A percentile compares a stretch with the other conserved stretches of the same genome.
These are phyloP conservation scores for Idaea biselata DNA, from an alignment of 2,888 invertebrate genomes.

Conservation along the genomic window DNA sequence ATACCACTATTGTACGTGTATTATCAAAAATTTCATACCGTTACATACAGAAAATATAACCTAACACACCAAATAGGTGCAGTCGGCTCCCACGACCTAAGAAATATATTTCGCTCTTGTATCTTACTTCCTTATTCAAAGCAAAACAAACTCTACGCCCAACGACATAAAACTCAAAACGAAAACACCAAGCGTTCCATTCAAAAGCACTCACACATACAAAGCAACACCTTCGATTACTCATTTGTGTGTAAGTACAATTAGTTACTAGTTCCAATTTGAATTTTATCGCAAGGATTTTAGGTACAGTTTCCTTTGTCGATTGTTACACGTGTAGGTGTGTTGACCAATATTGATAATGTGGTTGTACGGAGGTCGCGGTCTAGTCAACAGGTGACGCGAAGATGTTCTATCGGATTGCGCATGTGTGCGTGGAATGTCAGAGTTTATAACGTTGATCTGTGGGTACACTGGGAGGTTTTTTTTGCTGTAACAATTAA, in stretches of 20 bases:
- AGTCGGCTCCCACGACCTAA: slow-evolving; percentile 74
- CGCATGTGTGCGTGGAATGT: slow-evolving; percentile 68
- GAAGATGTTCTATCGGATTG: slow-evolving; percentile 48
- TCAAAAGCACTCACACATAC: slow-evolving; percentile 68
- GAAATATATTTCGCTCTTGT: slow-evolving; percentile 71
- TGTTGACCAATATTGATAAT: slow-evolving; percentile 75
- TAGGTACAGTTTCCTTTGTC: slow-evolving; percentile 39
- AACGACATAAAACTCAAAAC: slow-evolving; percentile 40
- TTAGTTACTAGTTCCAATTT: slow-evolving; percentile 36
- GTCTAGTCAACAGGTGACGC: slow-evolving; percentile 71
- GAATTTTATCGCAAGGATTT: slow-evolving; percentile 30
- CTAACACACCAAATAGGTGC: slow-evolving; percentile 68
- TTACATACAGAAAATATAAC: slow-evolving; percentile 53
- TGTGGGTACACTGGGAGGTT: slow-evolving; percentile 1
- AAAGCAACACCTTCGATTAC: slow-evolving; percentile 52
- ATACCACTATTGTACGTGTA: slow-evolving; percentile 39
- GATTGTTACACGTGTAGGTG: slow-evolving; percentile 45
- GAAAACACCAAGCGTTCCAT: slow-evolving; percentile 51
- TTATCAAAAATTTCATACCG: slow-evolving; percentile 70
- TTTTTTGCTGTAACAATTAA: neutral
- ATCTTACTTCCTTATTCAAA: slow-evolving; percentile 70
- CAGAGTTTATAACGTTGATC: slow-evolving; percentile 61
- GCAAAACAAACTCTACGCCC: slow-evolving; percentile 41
- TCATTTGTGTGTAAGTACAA: slow-evolving; percentile 38
- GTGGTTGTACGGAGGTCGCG: slow-evolving; percentile 68